Percentiles rank a stretch among this genome's conserved stretches.
Conservation (phyloP, 2,113 vertebrate species). For the Gobius niger region DNA sequence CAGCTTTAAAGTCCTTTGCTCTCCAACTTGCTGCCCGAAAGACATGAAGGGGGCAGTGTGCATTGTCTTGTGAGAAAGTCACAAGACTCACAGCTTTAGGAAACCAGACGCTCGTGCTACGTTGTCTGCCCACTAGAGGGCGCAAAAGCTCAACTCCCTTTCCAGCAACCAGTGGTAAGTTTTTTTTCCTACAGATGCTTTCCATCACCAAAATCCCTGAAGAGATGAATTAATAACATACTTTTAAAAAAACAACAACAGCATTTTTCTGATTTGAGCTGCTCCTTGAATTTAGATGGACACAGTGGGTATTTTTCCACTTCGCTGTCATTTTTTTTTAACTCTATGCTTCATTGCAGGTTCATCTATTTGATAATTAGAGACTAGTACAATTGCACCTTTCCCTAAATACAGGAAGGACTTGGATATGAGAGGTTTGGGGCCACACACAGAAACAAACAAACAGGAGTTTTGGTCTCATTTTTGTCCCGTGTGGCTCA, state of each 20-base stretch:
- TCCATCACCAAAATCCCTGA: constrained; percentile 12
- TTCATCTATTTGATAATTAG: constrained; percentile 31
- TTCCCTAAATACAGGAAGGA: neutral
- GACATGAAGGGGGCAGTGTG: neutral
- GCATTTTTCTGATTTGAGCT: neutral
- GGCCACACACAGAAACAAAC: constrained; percentile 32
- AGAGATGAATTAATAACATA: constrained; percentile 28
- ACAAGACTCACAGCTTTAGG: neutral
- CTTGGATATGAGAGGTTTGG: constrained; percentile 16
- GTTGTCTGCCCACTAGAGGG: constrained; percentile 16
- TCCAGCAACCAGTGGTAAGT: neutral
- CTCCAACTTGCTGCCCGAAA: neutral
- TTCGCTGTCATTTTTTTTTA: neutral
- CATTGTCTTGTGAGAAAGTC: constrained; percentile 1
- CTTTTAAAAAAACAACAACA: neutral
- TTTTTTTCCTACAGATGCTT: neutral
- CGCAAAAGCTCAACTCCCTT: neutral
- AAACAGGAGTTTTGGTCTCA: constrained; percentile 20
- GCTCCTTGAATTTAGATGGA: constrained; percentile 1
- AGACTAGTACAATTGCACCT: constrained; percentile 18
- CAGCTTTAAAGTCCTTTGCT: too few relatives aligned
- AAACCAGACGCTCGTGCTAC: neutral
- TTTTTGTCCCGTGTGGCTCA: constrained; percentile 16
- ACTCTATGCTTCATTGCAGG: neutral
- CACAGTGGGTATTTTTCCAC: neutral